Base-by-base conservation (phyloP, 2,113 vertebrate species). In the Austrofundulus limnaeus region DNA sequence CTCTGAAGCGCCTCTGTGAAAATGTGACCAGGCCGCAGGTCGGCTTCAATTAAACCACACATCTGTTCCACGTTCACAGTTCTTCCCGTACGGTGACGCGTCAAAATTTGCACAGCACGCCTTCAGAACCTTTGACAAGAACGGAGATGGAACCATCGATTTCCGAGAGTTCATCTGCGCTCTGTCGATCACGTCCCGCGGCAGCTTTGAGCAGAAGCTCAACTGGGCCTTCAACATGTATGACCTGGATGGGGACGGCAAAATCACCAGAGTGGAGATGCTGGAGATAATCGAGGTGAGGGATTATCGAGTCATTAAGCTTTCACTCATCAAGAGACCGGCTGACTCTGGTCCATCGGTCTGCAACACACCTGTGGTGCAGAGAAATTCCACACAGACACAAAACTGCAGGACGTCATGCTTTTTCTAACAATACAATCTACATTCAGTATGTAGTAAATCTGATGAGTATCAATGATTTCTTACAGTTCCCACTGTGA, bases 141-240 rank as follows among this genome's bases (percentile, higher is more conserved):
- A 98, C 0, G 92, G 96, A 9, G 97, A 99, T 0, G 97, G 97
- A 23, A 99, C 97, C 87, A 99, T 99, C 0, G 97, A 99, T 85
- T 99, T 99, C 94, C 94, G 97, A 94, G 97, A 99, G 94, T 99
- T 99, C 89, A 99, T 99, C 90, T 99, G 97, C 8, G 97, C 97
- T 0, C 91, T 99, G 82, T 98, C 96, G 89, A 98, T 99, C 92
- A 99, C 97, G 52, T 99, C 97, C 51, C 92, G 97, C 58, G 97
- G 97, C 77, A 99, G 97, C 82, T 99, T 99, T 25, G 97, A 99
- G 93, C 97, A 99, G 88, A 99, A 99, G 83, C 94, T 99, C 52
- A 99, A 99, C 92, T 99, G 97, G 97, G 97, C 97, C 81, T 99
- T 99, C 92, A 99, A 99, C 89, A 99, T 99, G 97, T 99, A 99